Evolutionary conservation across 2,113 vertebrate genomes (phyloP).

Genomic region (Lagopus muta): DNA sequence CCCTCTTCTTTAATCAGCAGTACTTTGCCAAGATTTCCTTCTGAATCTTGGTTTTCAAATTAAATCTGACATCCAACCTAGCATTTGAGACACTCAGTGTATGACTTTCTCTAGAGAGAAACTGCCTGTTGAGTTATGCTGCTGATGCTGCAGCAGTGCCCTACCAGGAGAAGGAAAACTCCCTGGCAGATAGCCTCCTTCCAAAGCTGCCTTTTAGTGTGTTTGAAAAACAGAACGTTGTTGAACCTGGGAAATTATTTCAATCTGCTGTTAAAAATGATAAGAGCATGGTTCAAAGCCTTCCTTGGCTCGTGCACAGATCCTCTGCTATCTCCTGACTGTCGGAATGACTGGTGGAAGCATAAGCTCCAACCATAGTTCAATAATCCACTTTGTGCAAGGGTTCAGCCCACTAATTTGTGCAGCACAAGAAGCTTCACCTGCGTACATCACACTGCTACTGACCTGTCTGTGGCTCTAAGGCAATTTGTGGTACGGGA

Average conservation of each 20-base stretch:
- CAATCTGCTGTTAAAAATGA: neutral
- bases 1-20: neutral
- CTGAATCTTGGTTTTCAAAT: constrained; percentile 45
- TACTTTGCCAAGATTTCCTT: constrained; percentile 12
- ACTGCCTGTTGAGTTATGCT: neutral
- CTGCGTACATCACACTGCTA: accelerated
- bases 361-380: accelerated
- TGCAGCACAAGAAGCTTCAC: neutral
- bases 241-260: neutral
- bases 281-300: neutral
- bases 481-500: neutral
- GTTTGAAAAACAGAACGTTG: neutral
- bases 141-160: neutral
- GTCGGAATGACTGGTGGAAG: neutral
- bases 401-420: neutral
- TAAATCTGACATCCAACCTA: constrained; percentile 22
- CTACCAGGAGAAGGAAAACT: neutral
- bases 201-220: neutral
- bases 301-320: neutral
- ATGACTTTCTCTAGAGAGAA: neutral
- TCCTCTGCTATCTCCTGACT: neutral
- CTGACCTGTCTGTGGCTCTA: neutral
- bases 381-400: neutral
- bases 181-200: neutral
- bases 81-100: constrained; percentile 24